Conservation (phyloP, 2,113 vertebrate genomes). For the Bagarius yarrelli region DNA sequence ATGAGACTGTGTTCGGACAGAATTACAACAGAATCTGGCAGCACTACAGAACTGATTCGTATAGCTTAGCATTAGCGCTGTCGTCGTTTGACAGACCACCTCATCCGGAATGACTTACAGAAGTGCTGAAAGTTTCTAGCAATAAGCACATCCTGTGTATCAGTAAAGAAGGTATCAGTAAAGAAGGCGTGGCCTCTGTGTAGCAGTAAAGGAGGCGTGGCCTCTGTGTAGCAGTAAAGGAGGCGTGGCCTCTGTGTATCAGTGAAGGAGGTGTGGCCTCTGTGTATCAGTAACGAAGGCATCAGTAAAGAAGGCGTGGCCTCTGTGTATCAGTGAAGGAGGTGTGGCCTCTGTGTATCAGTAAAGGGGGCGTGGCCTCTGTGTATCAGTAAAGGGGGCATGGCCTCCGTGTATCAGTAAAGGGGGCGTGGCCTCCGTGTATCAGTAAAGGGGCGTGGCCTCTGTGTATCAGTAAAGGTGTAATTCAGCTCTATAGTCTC, state of each 20-base stretch:
- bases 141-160: not conserved
- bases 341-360: not conserved
- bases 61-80: not conserved
- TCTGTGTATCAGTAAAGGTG: not conserved
- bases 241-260: not conserved
- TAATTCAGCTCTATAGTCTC: too few species aligned
- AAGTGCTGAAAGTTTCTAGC: too few species aligned
- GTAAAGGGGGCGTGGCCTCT: not conserved
- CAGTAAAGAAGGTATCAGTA: not conserved
- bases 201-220: not conserved
- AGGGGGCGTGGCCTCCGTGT: not conserved
- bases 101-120: too few species aligned
- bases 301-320: not conserved
- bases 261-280: not conserved
- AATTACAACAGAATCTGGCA: slow-evolving; percentile 9
- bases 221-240: not conserved
- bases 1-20: not conserved
- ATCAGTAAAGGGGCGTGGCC: not conserved
- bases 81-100: not conserved
- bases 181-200: not conserved
- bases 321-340: not conserved
- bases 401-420: not conserved
- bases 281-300: too few species aligned
- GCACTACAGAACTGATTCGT: not conserved
- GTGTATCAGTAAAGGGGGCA: not conserved